Conservation (phyloP, 2,888 invertebrate species). For the Dicycla oo region DNA sequence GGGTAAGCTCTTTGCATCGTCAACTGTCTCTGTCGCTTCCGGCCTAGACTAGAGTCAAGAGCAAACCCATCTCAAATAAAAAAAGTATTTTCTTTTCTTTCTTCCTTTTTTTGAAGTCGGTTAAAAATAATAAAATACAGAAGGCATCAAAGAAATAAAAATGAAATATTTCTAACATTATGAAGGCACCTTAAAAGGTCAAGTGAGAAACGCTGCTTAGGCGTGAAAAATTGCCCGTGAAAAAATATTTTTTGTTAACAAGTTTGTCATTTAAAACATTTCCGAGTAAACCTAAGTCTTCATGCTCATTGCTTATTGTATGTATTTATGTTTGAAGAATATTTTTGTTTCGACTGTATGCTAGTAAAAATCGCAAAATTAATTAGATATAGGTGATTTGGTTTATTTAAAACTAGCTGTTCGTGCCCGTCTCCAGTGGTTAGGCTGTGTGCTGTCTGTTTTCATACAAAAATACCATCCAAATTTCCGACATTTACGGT, state of each 20-base stretch:
- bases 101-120: neutral
- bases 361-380: neutral
- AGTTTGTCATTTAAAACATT: neutral
- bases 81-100: too few relatives aligned
- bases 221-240: conserved; percentile 28
- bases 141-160: neutral
- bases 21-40: too few relatives aligned
- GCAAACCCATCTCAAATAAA: too few relatives aligned
- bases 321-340: neutral
- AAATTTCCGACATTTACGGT: too few relatives aligned
- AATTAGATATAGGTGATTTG: neutral
- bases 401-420: too few relatives aligned
- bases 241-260: conserved; percentile 9
- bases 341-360: neutral
- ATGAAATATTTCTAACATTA: conserved; percentile 1
- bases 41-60: too few relatives aligned
- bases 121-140: neutral
- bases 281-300: neutral
- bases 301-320: conserved; percentile 3
- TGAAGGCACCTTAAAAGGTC: conserved; percentile 11
- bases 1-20: too few relatives aligned
- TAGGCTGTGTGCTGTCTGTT: too few relatives aligned
- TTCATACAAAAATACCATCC: too few relatives aligned
- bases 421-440: too few relatives aligned
- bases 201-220: neutral